A percentile compares a stretch with the other conserved stretches of the same genome.
Evolutionary conservation across 2,888 invertebrate genomes (phyloP).

Genomic region (Abrostola triplasia): DNA sequence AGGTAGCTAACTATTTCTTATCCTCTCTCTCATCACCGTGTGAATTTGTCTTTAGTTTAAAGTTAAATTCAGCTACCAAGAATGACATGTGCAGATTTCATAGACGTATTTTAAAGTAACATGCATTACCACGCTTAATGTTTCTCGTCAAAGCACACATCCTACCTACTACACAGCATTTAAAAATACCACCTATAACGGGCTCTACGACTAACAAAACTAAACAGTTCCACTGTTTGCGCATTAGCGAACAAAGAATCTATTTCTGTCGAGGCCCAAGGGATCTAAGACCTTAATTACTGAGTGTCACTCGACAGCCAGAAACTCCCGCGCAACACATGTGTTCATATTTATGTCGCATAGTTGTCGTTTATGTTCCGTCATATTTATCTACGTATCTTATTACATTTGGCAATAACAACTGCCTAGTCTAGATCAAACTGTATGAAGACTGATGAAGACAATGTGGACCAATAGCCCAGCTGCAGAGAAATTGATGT

Average conservation of each 20-base stretch:
- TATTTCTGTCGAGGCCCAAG: constrained; percentile 69
- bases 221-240: constrained; percentile 41
- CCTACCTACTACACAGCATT: too few relatives aligned
- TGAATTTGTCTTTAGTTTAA: too few relatives aligned
- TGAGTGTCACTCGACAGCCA: constrained; percentile 64
- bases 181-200: constrained; percentile 33
- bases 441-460: background rate
- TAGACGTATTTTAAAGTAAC: too few relatives aligned
- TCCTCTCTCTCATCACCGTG: too few relatives aligned
- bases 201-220: constrained; percentile 37
- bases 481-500: background rate
- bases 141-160: constrained; percentile 1
- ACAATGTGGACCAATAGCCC: background rate
- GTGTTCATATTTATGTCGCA: constrained; percentile 50
- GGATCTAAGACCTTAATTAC: constrained; percentile 72
- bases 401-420: constrained; percentile 25
- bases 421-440: constrained; percentile 1
- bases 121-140: background rate
- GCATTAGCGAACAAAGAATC: constrained; percentile 64
- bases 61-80: too few relatives aligned
- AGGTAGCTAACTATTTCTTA: too few relatives aligned
- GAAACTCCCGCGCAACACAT: constrained; percentile 66
- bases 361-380: constrained; percentile 23
- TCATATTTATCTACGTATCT: constrained; percentile 28
- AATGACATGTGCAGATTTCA: too few relatives aligned